Evolutionary conservation across 2,888 invertebrate genomes (phyloP), one percentile per base, ranked within the genome.

Genomic region (Yponomeuta sedellus): DNA sequence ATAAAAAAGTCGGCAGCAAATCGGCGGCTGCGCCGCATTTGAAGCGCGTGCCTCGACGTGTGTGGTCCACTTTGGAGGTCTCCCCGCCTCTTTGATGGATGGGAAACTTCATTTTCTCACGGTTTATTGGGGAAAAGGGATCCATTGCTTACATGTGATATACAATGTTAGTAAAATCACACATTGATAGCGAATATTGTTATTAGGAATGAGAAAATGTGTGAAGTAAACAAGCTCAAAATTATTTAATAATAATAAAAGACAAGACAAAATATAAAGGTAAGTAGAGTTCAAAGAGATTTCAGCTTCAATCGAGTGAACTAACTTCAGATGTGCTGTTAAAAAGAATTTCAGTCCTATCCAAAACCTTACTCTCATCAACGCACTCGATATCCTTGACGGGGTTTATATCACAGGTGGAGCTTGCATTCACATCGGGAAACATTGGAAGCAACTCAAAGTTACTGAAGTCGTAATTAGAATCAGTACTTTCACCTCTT

Each of bases 1-100:
- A 84, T 78, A 88, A 90, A 88, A 34, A 88, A 86, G 85, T 81
- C 80, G 78, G 91, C 92, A 84, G 86, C 90, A 64, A 64, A 64
- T 64, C 64, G 28, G 61, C 39, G 40, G 58, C 66, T 10, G 80
- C 78, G 91, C 92, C 84, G 86, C 90, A 93, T 93, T 93, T 91
- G 91, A 89, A 93, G 93, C 94, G 94, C 94, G 94, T 94, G 94
- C 94, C 94, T 92, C 94, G 82, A 92, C 90, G 92, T 94, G 94
- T 94, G 94, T 94, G 94, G 94, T 94, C 94, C 87, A 82, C 90
- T 85, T 68, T 71, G 92, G 91, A 90, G 92, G 92, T 90, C 92
- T 85, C 83, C 79, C 73, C 79, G 71, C 72, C 74, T 78, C 82
- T 84, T 34, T 89, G 86, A 89, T 89, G 87, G 87, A 88, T 88